Evolutionary conservation across 1,140 invertebrate species (phyloP).

Genomic region (Meloidogyne floridensis): DNA sequence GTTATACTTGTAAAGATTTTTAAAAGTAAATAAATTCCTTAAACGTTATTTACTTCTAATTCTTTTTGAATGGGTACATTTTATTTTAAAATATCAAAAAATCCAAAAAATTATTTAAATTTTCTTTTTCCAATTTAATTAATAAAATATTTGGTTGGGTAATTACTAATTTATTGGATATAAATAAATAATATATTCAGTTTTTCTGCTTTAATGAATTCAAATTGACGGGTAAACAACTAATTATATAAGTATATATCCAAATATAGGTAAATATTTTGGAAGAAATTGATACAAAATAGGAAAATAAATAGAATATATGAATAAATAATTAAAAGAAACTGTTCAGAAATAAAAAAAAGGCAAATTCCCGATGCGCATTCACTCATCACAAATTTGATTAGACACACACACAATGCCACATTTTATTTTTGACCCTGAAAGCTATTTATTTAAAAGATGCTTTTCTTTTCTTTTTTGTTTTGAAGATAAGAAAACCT

Average conservation of each 20-base stretch:
- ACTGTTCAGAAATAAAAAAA: not conserved
- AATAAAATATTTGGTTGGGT: too few species aligned
- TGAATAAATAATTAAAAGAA: conserved; percentile 13
- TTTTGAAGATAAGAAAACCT: conserved; percentile 6
- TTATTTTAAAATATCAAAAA: too few species aligned
- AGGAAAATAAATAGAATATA: not conserved
- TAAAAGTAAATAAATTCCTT: too few species aligned
- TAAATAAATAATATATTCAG: too few species aligned
- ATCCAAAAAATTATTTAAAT: too few species aligned
- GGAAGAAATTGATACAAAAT: not conserved
- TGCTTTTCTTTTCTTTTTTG: conserved; percentile 12
- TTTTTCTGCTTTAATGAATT: not conserved
- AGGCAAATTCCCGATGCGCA: not conserved
- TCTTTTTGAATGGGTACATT: too few species aligned
- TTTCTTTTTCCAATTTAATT: too few species aligned
- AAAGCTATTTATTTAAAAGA: not conserved
- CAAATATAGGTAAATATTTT: not conserved
- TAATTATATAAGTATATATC: not conserved
- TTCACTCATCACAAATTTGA: not conserved
- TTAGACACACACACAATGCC: not conserved
- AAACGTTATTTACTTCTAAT: too few species aligned
- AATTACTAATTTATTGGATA: too few species aligned
- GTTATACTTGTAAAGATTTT: too few species aligned
- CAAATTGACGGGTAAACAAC: not conserved
- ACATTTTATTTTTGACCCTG: not conserved